Conservation (phyloP, 53 echinoderm and acorn worm species). For the Holothuria scabra region DNA sequence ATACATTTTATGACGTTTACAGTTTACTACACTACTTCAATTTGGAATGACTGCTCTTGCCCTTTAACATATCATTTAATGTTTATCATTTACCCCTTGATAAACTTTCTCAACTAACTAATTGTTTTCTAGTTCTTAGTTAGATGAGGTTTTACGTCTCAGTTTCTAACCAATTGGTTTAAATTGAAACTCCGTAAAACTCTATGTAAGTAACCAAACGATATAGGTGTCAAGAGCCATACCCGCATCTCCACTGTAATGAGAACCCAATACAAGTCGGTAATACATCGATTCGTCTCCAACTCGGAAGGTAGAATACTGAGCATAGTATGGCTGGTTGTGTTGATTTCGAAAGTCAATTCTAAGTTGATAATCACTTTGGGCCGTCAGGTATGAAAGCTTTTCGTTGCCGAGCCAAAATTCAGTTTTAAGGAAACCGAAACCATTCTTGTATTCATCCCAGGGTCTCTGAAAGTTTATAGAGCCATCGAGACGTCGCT, state of each 20-base stretch:
- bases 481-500: constrained; percentile 36
- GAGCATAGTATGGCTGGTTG: neutral
- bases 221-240: neutral
- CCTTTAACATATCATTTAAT: no score
- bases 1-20: no score
- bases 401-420: constrained; percentile 51
- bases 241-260: neutral
- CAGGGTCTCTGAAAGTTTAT: constrained; percentile 25
- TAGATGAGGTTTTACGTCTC: no score
- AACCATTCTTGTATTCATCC: constrained; percentile 40
- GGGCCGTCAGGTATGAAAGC: constrained; percentile 7
- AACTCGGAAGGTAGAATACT: neutral
- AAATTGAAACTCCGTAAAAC: no score
- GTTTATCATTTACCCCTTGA: no score
- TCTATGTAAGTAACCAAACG: no score
- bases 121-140: no score
- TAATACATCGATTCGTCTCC: neutral
- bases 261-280: neutral
- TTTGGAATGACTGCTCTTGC: no score
- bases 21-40: no score
- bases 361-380: neutral
- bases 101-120: no score
- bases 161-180: no score
- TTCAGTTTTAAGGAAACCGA: constrained; percentile 38
- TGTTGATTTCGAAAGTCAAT: neutral